Percentiles rank a stretch among this genome's conserved stretches.
Evolutionary conservation across 2,113 vertebrate genomes (phyloP).

Genomic region (Bufo gargarizans): DNA sequence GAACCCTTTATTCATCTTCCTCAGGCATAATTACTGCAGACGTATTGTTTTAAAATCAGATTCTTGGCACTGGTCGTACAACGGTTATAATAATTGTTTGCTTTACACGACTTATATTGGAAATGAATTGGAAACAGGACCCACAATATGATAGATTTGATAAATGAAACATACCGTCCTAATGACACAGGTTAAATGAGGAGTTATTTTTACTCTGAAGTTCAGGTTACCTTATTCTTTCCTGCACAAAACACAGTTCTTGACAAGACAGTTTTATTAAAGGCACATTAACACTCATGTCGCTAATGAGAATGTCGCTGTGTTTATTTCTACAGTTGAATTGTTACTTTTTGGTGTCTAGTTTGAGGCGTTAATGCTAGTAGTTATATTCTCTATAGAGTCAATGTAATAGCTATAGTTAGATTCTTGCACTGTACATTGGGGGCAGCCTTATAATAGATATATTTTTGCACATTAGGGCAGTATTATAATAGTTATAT

Average conservation of each 20-base stretch:
- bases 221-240: conserved; percentile 36
- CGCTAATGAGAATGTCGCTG: background rate
- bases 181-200: conserved; percentile 7
- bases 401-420: too few relatives aligned
- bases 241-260: background rate
- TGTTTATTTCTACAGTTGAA: background rate
- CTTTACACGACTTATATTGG: conserved; percentile 43
- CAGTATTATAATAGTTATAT: background rate
- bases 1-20: conserved; percentile 57
- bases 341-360: too few relatives aligned
- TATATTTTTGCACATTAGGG: background rate
- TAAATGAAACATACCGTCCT: conserved; percentile 42
- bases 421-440: too few relatives aligned
- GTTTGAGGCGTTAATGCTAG: too few relatives aligned
- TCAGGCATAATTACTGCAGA: conserved; percentile 49
- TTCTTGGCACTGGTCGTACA: conserved; percentile 35
- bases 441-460: background rate
- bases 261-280: conserved; percentile 21
- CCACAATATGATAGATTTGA: conserved; percentile 43
- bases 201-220: conserved; percentile 18
- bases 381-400: too few relatives aligned
- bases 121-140: conserved; percentile 54
- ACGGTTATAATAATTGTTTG: conserved; percentile 51
- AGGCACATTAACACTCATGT: conserved; percentile 16
- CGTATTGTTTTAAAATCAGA: conserved; percentile 48